Evolutionary conservation across 1,140 invertebrate genomes (phyloP).

Genomic region (Neelides sp.): DNA sequence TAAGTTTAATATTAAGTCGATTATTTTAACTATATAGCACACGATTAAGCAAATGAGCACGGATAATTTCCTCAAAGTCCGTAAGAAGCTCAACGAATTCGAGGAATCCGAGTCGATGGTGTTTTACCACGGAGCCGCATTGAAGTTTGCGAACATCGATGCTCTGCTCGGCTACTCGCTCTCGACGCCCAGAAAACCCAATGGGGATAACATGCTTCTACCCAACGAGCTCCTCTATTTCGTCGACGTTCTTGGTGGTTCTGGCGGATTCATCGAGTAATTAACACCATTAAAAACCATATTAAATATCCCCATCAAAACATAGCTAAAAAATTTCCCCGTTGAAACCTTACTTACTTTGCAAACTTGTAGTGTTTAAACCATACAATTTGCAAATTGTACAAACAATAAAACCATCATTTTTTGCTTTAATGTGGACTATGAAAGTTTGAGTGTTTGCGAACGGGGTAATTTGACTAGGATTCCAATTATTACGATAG

Average conservation of each 20-base stretch:
- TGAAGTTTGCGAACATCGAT: conserved; percentile 98
- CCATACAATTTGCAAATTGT: too few species aligned
- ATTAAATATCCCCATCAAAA: neutral
- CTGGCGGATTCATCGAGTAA: conserved; percentile 66
- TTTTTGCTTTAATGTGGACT: too few species aligned
- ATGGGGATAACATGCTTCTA: conserved; percentile 34
- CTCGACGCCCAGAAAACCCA: conserved; percentile 49
- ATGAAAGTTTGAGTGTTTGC: too few species aligned
- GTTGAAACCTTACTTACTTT: neutral
- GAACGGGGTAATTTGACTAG: too few species aligned
- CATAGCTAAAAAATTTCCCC: neutral
- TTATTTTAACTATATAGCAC: too few species aligned
- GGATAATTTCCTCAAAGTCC: neutral
- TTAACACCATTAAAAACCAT: neutral
- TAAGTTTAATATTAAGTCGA: too few species aligned
- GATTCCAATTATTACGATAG: too few species aligned
- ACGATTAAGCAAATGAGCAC: neutral
- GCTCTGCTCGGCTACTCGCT: conserved; percentile 82
- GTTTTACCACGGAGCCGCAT: conserved; percentile 58
- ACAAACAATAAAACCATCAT: too few species aligned
- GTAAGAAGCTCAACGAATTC: conserved; percentile 4
- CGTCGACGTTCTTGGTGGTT: conserved; percentile 92
- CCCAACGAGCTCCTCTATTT: conserved; percentile 63
- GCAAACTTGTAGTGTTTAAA: neutral
- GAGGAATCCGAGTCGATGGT: neutral